Evolutionary conservation across 2,888 invertebrate genomes (phyloP).

Genomic region (Eupithecia pulchellata): DNA sequence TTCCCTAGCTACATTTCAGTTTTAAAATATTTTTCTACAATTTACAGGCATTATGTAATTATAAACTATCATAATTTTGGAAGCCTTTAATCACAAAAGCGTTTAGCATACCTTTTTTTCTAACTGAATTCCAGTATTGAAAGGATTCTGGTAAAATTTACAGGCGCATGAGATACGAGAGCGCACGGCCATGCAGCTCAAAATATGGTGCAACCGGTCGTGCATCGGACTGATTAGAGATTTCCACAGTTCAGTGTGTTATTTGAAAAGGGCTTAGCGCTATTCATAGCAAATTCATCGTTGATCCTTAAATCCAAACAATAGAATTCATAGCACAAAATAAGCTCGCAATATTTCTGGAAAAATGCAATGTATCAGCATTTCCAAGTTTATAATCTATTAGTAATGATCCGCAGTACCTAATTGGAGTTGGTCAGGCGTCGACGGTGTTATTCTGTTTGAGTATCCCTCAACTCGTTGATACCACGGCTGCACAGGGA

Average conservation of each 20-base stretch:
- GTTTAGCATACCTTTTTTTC: no score
- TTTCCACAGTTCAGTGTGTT: background rate
- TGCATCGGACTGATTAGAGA: no score
- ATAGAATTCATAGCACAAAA: background rate
- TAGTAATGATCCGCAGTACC: constrained; percentile 37
- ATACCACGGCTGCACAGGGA: background rate
- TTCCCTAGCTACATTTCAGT: background rate
- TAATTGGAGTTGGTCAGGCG: constrained; percentile 41
- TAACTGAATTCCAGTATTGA: background rate
- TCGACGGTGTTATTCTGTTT: constrained; percentile 43
- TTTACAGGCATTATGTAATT: background rate
- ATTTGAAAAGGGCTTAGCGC: background rate
- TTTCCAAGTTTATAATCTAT: constrained; percentile 17
- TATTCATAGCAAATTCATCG: background rate
- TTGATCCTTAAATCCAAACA: background rate
- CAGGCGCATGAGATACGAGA: background rate
- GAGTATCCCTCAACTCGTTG: constrained; percentile 37
- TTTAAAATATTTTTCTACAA: background rate
- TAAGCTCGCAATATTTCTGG: background rate
- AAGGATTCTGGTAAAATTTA: background rate
- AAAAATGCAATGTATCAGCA: constrained; percentile 12
- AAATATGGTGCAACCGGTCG: background rate
- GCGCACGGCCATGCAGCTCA: background rate
- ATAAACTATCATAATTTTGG: no score
- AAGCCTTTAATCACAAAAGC: no score